Evolutionary conservation across 35 echinoderm and acorn worm species (phyloP), one percentile per base, ranked within the genome.

Genomic region (Chiridota heheva): DNA sequence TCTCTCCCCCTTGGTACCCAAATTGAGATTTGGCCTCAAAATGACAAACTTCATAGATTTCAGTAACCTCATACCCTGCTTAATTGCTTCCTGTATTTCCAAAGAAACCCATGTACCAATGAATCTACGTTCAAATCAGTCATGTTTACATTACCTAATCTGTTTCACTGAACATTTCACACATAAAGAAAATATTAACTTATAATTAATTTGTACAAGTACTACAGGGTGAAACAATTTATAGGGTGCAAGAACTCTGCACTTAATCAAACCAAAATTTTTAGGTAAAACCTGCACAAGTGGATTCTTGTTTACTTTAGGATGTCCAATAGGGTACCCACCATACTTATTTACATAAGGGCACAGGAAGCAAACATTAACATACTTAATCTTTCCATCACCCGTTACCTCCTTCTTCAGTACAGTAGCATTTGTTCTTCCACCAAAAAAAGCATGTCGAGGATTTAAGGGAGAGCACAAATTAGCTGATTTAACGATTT

Each of bases 31-130:
- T 67, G 10, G 82, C 16, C 16, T 71, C 40, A 73, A 82, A 90
- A 34, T 90, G 87, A 78, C 87, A 83, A 3, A 90, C 87, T 42
- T 73, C 69, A 43, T 90, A 53, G 17, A 83, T 74, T 6, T 84
- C 27, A 5, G 28, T 32, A 0, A 90, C 32, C 31, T 31, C 43
- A 60, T 90, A 90, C 13, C 88, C 88, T 16, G 70, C 29, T 30
- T 78, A 60, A 7, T 76, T 44, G 0, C 78, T 80, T 40, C 83
- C 36, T 90, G 20, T 4, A 84, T 22, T 43, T 90, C 80, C 10
- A 84, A 46, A 1, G 80, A 73, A 17, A 83, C 80, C 88, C 88
- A 90, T 16, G 81, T 84, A 8, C 80, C 72, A 13, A 29, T 30
- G 1, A 90, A 34, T 29, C 57, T 25, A 25, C 88, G 32, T 40